Base-by-base conservation (phyloP, 2,888 invertebrate genomes). In the Nysson spinosus region DNA sequence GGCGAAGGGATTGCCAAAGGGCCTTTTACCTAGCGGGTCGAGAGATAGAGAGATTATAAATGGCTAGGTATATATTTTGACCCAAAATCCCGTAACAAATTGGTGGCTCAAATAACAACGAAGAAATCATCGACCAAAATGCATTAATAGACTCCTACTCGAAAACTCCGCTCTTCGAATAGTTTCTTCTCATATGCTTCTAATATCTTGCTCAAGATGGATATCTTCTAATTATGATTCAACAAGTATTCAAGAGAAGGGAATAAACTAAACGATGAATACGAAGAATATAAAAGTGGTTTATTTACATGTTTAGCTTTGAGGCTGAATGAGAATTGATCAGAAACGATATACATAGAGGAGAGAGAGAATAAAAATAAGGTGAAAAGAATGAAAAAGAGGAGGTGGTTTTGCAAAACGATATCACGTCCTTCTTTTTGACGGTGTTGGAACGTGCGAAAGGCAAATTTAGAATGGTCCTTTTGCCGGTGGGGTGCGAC, bases 401-500 rank as follows among this genome's bases (percentile, higher is more conserved):
- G 20, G n/a, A 20, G 9, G 24, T 11, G 30, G n/a, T 12, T 34
- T 34, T 3, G 2, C 11, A 16, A 14, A 34, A 16, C 12, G 14
- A 9, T 34, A 34, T 4, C 4, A 14, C n/a, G n/a, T 9, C 9
- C 30, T n/a, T 50, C 17, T 22, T 5, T 30, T 34, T 32, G 12
- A 26, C 40, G 19, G 17, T 4, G 46, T 32, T n/a, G 22, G 34
- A 54, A 68, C 52, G 68, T 39, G 72, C 69, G 63, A 72, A 69
- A 72, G 69, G 58, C 42, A 69, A 52, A 73, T 75, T 75, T 69
- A 43, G 66, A 63, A 56, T 64, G 52, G 69, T 50, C 42, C 77
- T 62, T 46, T 69, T 37, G 66, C 50, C 56, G 64, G 58, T 52
- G 55, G 69, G 69, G 72, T 64, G 77, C 62, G 72, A 72, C 55